These are phyloP conservation scores for Cremastobaeus sp. DNA, from an alignment of 2,888 invertebrate genomes.

Conservation along the genomic window DNA sequence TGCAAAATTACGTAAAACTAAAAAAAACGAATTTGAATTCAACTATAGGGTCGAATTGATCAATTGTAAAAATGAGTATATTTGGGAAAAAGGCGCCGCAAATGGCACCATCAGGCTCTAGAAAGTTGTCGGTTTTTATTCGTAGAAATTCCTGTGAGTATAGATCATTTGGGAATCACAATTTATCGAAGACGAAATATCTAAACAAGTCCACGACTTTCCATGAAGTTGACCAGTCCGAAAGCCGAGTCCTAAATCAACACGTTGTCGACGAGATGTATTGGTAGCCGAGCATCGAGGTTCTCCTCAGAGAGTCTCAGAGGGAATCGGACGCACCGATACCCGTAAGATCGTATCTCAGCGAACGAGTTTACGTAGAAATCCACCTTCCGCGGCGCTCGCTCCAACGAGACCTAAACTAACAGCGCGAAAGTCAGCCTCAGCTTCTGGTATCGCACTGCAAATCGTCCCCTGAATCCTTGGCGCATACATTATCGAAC, in stretches of 20 bases:
- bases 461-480: slow-evolving; percentile 75
- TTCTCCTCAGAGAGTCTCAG: slow-evolving; percentile 42
- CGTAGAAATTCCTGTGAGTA: not conserved
- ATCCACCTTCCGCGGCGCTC: slow-evolving; percentile 66
- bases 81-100: too few species aligned
- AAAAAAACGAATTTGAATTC: too few species aligned
- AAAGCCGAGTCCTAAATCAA: slow-evolving; percentile 48
- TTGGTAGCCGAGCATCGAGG: slow-evolving; percentile 64
- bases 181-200: slow-evolving; percentile 45
- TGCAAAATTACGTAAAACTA: too few species aligned
- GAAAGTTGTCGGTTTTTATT: too few species aligned
- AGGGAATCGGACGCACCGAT: slow-evolving; percentile 50
- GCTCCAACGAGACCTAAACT: slow-evolving; percentile 51
- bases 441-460: slow-evolving; percentile 75
- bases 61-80: too few species aligned
- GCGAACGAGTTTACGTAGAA: slow-evolving; percentile 75
- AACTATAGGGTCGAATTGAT: too few species aligned
- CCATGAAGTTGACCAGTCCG: slow-evolving; percentile 40
- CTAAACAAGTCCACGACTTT: slow-evolving; percentile 44
- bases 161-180: slow-evolving; percentile 27
- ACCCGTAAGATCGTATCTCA: slow-evolving; percentile 71
- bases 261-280: slow-evolving; percentile 57
- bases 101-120: too few species aligned
- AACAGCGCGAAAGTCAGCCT: slow-evolving; percentile 60
- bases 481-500: slow-evolving; percentile 73